These are phyloP conservation scores for Alcis repandata DNA, from an alignment of 2,888 invertebrate species.

Conservation along the genomic window DNA sequence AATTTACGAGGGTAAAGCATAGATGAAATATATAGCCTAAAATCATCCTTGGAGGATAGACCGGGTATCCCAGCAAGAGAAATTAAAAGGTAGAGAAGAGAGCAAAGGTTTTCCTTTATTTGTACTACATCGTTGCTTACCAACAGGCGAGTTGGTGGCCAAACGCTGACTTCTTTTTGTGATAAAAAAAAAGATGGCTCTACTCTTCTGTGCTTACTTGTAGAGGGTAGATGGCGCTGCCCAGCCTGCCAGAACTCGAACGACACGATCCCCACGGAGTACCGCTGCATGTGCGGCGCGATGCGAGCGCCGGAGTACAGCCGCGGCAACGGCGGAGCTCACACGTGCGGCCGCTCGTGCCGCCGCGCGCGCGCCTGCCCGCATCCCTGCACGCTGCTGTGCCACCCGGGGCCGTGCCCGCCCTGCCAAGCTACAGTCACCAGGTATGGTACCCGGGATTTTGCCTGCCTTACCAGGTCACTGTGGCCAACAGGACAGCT, in stretches of 20 bases:
- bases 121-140: too few species aligned
- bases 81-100: too few species aligned
- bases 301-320: conserved; percentile 91
- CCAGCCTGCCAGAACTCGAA: conserved; percentile 97
- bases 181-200: too few species aligned
- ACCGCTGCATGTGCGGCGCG: conserved; percentile 97
- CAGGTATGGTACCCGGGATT: conserved; percentile 69
- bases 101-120: too few species aligned
- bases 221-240: conserved; percentile 96
- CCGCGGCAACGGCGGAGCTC: conserved; percentile 90
- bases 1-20: too few species aligned
- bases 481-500: not conserved
- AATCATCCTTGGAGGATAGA: too few species aligned
- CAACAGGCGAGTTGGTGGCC: too few species aligned
- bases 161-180: too few species aligned
- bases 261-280: conserved; percentile 91
- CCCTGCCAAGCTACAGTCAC: conserved; percentile 92
- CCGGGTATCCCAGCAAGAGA: too few species aligned
- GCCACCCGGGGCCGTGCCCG: conserved; percentile 98
- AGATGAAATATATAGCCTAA: too few species aligned
- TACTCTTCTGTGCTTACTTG: too few species aligned
- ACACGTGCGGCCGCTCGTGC: conserved; percentile 96
- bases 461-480: not conserved
- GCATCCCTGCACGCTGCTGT: conserved; percentile 92
- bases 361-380: conserved; percentile 86